Conservation (phyloP, 1,140 invertebrate genomes). For the Drosophila ambigua region DNA sequence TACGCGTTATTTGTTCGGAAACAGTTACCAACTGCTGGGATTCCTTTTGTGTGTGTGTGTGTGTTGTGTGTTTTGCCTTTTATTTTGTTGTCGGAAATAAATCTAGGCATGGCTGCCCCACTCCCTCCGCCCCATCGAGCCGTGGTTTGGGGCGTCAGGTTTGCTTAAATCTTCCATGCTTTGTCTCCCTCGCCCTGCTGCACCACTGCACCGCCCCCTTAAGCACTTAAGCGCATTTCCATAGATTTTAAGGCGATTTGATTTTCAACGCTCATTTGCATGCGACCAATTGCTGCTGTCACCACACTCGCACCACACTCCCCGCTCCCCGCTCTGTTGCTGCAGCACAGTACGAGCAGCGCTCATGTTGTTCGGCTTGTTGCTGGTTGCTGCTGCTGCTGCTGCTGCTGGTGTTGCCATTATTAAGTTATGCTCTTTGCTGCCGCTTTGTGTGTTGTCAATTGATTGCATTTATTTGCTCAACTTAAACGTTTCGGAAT, state of each 20-base stretch:
- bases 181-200: not conserved
- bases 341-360: not conserved
- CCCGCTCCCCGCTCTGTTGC: not conserved
- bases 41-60: slow-evolving; percentile 9
- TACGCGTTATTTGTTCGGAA: slow-evolving; percentile 31
- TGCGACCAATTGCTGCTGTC: slow-evolving; percentile 48
- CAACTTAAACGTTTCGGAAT: slow-evolving; percentile 45
- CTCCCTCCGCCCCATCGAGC: no score
- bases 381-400: not conserved
- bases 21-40: slow-evolving; percentile 18
- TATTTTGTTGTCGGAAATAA: slow-evolving; percentile 42
- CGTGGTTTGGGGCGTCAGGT: slow-evolving; percentile 53
- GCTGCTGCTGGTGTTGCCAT: slow-evolving; percentile 12
- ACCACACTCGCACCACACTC: slow-evolving; percentile 9
- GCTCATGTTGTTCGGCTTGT: slow-evolving; percentile 4
- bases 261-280: slow-evolving; percentile 68
- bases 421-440: slow-evolving; percentile 52
- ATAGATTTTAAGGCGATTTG: slow-evolving; percentile 73
- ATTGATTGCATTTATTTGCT: slow-evolving; percentile 50
- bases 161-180: slow-evolving; percentile 54
- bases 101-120: slow-evolving; percentile 12
- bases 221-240: slow-evolving; percentile 72
- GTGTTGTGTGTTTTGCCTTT: not conserved
- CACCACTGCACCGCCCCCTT: slow-evolving; percentile 14
- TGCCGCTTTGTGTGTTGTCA: slow-evolving; percentile 18